A percentile compares a stretch with the other conserved stretches of the same genome.
phyloP scores from a whole-genome alignment of 2,797 vertebrate species.

The Pyrocephalus nanus region DNA sequence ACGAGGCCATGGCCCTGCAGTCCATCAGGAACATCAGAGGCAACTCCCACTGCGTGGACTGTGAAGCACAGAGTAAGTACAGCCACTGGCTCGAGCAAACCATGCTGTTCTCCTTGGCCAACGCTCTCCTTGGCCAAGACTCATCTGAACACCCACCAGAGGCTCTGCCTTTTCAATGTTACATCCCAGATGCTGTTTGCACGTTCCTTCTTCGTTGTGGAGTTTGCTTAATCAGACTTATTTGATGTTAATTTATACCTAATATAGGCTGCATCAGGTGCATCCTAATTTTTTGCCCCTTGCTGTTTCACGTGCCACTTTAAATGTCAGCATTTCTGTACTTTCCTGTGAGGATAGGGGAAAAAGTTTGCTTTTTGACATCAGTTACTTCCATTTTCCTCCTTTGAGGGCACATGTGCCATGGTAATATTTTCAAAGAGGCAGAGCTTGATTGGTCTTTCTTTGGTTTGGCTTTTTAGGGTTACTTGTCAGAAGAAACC shows the following conservation, averaged over 20 bases:
- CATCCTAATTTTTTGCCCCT: background rate
- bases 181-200: background rate
- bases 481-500: background rate
- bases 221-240: background rate
- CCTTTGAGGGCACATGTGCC: background rate
- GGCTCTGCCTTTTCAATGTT: background rate
- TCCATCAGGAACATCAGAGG: conserved; percentile 89
- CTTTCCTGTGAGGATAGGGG: background rate
- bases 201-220: background rate
- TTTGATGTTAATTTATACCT: background rate
- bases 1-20: conserved; percentile 93
- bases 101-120: background rate
- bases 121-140: background rate
- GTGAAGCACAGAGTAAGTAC: conserved; percentile 90
- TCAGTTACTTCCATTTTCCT: background rate
- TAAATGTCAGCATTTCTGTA: background rate
- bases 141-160: background rate
- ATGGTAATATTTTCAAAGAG: background rate
- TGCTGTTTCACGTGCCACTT: background rate
- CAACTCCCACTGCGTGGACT: conserved; percentile 93
- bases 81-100: background rate
- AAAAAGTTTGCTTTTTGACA: background rate
- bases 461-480: background rate
- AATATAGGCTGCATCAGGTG: background rate
- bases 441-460: background rate